Evolutionary conservation across 2,113 vertebrate genomes (phyloP).

Genomic region (Campylorhamphus procurvoides): DNA sequence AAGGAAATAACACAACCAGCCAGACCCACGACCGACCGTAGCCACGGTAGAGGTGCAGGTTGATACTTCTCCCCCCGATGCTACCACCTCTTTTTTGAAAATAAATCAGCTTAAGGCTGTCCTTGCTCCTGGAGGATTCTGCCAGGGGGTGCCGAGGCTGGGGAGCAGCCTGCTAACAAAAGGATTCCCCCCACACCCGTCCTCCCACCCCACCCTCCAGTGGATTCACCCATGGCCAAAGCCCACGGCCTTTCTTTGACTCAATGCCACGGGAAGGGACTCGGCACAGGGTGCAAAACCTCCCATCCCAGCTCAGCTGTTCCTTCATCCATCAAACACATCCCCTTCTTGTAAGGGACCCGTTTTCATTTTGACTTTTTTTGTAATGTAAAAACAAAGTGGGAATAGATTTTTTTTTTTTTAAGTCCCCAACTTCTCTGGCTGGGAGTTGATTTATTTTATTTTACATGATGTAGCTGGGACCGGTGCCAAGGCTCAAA

Average conservation of each 20-base stretch:
- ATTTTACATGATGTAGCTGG: background rate
- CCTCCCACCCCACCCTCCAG: background rate
- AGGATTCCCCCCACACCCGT: background rate
- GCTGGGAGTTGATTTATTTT: background rate
- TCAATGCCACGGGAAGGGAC: background rate
- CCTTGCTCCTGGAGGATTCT: background rate
- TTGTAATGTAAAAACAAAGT: background rate
- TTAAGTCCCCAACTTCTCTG: background rate
- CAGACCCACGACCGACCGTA: background rate
- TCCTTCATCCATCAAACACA: background rate
- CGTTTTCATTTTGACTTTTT: background rate
- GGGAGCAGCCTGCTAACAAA: background rate
- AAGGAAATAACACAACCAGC: background rate
- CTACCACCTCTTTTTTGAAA: background rate
- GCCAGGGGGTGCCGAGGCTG: background rate
- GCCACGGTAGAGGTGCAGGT: background rate
- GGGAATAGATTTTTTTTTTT: background rate
- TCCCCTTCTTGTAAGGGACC: background rate
- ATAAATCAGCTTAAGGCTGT: background rate
- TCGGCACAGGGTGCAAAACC: background rate
- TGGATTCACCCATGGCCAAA: background rate
- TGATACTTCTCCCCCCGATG: background rate
- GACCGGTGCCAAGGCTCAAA: background rate
- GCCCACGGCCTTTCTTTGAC: background rate
- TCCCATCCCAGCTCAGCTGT: background rate